Conservation (phyloP, 2,113 vertebrate species). For the Leptosomus discolor region DNA sequence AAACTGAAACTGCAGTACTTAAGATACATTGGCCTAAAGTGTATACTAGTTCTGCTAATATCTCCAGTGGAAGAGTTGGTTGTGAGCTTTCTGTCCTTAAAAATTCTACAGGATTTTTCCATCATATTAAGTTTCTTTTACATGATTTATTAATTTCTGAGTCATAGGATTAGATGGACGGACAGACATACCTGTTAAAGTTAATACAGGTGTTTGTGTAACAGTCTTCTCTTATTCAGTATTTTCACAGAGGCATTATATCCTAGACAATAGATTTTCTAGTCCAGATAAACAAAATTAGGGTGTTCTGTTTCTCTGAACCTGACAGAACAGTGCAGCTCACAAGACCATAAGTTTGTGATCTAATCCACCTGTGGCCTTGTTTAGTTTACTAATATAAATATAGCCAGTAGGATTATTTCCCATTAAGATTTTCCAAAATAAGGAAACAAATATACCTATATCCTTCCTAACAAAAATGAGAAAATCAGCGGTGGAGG, state of each 20-base stretch:
- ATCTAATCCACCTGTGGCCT: background rate
- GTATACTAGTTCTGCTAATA: background rate
- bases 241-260: background rate
- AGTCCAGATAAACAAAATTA: background rate
- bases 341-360: background rate
- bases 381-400: background rate
- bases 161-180: background rate
- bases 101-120: background rate
- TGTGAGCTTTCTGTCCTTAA: background rate
- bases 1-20: background rate
- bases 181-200: background rate
- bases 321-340: background rate
- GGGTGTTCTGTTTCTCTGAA: background rate
- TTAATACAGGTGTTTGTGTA: background rate
- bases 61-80: background rate
- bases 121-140: background rate
- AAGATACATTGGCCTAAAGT: background rate
- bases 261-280: background rate
- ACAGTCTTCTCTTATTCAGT: background rate
- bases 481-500: background rate
- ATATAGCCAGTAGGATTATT: background rate
- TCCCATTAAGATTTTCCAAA: background rate
- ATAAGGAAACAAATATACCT: background rate
- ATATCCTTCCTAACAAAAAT: background rate
- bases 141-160: background rate